phyloP scores from a whole-genome alignment of 2,797 vertebrate species.

The Rhynchotus rufescens region DNA sequence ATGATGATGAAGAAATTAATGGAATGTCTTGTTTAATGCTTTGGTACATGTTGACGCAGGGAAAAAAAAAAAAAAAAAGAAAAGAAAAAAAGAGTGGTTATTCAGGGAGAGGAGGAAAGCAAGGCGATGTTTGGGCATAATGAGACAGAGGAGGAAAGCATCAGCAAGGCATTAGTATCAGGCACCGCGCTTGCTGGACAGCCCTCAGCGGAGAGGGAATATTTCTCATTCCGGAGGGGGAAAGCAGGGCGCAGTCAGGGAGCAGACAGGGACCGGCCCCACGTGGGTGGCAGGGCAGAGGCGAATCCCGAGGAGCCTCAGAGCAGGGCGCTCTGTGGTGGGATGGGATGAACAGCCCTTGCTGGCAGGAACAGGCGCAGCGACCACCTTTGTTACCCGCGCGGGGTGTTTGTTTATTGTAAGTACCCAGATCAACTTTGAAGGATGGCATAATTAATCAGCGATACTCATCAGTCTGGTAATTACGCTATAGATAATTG shows the following conservation, averaged over 20 bases:
- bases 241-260: neutral
- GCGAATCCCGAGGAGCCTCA: neutral
- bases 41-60: conserved; percentile 79
- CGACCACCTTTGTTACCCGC: conserved; percentile 40
- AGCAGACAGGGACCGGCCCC: neutral
- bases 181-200: neutral
- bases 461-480: conserved; percentile 45
- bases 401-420: conserved; percentile 59
- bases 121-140: conserved; percentile 31
- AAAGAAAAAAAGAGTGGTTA: neutral
- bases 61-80: neutral
- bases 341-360: neutral
- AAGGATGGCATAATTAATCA: conserved; percentile 67
- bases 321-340: neutral
- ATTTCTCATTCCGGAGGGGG: neutral
- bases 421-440: conserved; percentile 49
- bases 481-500: conserved; percentile 64
- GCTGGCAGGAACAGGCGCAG: neutral
- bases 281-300: neutral
- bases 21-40: conserved; percentile 87
- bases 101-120: neutral
- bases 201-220: neutral
- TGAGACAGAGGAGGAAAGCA: conserved; percentile 19
- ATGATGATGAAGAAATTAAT: conserved; percentile 96
- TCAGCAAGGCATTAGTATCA: conserved; percentile 9